Evolutionary conservation across 2,797 vertebrate genomes (phyloP).

Genomic region (Lindbergichthys nudifrons): DNA sequence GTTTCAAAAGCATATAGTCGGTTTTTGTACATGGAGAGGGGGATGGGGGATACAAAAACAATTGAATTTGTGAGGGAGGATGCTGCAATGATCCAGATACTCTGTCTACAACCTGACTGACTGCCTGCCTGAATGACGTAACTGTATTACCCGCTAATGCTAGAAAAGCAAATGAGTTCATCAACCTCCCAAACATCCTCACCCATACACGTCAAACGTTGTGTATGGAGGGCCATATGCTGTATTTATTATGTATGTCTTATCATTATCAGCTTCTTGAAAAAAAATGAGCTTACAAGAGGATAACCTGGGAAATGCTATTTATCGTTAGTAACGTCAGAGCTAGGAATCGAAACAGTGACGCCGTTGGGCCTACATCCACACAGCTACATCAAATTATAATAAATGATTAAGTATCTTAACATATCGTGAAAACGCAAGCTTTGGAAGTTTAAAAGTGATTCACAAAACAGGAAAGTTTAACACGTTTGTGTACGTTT

Average conservation of each 20-base stretch:
- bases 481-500: slow-evolving; percentile 51
- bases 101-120: slow-evolving; percentile 62
- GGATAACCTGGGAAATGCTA: slow-evolving; percentile 35
- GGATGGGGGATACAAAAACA: slow-evolving; percentile 10
- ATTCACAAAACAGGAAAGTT: not conserved
- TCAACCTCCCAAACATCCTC: slow-evolving; percentile 39
- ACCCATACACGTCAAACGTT: not conserved
- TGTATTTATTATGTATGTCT: accelerated
- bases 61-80: slow-evolving; percentile 41
- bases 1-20: not conserved
- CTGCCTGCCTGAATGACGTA: slow-evolving; percentile 69
- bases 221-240: not conserved
- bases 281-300: not conserved
- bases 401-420: not conserved
- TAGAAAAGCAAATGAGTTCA: slow-evolving; percentile 61
- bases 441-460: accelerated
- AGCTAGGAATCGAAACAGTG: slow-evolving; percentile 55
- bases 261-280: no score
- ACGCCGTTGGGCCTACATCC: slow-evolving; percentile 68
- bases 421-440: not conserved
- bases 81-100: slow-evolving; percentile 56
- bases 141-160: slow-evolving; percentile 65
- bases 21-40: no score
- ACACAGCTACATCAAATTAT: slow-evolving; percentile 1
- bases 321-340: slow-evolving; percentile 12